Percentiles rank a stretch among this genome's conserved stretches.
phyloP scores from a whole-genome alignment of 2,888 invertebrate species.

The Sesamia inferens region DNA sequence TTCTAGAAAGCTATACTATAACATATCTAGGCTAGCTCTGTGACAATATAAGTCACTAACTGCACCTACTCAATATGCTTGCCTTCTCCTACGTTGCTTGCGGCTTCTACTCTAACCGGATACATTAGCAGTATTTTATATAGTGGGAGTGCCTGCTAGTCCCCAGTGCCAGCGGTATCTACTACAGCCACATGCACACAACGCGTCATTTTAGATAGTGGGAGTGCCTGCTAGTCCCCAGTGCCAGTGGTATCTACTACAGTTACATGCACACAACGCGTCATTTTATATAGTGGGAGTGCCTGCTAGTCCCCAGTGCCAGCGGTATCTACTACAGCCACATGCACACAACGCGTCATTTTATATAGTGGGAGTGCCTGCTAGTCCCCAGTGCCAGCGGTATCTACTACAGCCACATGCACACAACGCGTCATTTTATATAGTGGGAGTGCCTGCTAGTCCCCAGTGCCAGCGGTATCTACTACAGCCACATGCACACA shows the following conservation, averaged over 20 bases:
- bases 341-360: neutral
- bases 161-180: neutral
- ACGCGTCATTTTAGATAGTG: too few relatives aligned
- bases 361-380: neutral
- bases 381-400: neutral
- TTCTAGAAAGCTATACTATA: conserved; percentile 17
- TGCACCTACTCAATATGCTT: neutral
- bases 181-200: too few relatives aligned
- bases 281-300: neutral
- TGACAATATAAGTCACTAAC: neutral
- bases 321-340: neutral
- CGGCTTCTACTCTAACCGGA: neutral
- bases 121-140: neutral
- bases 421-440: too few relatives aligned
- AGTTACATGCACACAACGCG: too few relatives aligned
- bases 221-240: neutral
- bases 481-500: too few relatives aligned
- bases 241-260: neutral
- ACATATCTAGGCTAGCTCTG: neutral
- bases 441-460: too few relatives aligned
- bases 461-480: neutral
- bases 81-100: too few relatives aligned
- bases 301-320: neutral
- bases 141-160: neutral
- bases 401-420: neutral